Percentiles rank a stretch among this genome's conserved stretches.
Conservation (phyloP, 2,113 vertebrate species). For the Sceloporus tristichus region DNA sequence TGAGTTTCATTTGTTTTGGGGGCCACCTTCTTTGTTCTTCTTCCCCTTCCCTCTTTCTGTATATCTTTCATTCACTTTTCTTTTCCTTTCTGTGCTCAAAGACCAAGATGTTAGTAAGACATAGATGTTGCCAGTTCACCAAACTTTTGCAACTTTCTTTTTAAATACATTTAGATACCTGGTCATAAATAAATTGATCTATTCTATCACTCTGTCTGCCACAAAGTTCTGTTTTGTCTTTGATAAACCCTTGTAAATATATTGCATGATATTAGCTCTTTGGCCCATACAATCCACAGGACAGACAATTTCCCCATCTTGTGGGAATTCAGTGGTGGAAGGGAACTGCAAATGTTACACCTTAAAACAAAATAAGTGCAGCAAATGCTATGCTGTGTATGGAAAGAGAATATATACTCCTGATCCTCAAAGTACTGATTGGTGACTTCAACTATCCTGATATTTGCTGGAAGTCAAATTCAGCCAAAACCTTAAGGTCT, state of each 20-base stretch:
- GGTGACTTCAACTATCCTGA: too few relatives aligned
- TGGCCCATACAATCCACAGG: not conserved
- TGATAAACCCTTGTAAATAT: not conserved
- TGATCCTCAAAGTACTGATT: not conserved
- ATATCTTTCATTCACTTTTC: slow-evolving; percentile 11
- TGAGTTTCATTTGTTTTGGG: slow-evolving; percentile 98
- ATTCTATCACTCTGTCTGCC: not conserved
- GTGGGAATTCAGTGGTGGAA: too few relatives aligned
- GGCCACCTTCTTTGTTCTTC: slow-evolving; percentile 89
- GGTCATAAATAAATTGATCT: slow-evolving; percentile 35
- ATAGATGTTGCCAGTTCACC: slow-evolving; percentile 67
- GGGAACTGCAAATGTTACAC: not conserved
- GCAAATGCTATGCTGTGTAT: not conserved
- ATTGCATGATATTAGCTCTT: not conserved
- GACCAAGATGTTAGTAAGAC: slow-evolving; percentile 58
- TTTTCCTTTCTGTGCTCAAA: slow-evolving; percentile 66
- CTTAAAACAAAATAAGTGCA: not conserved
- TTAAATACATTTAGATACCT: slow-evolving; percentile 59
- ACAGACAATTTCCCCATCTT: not conserved
- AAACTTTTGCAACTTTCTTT: slow-evolving; percentile 68
- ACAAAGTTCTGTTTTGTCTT: not conserved
- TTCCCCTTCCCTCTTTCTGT: slow-evolving; percentile 14
- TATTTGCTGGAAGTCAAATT: too few relatives aligned
- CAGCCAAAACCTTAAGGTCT: too few relatives aligned
- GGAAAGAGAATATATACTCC: not conserved